These are phyloP conservation scores for Gasterosteus aculeatus DNA, from an alignment of 2,113 vertebrate genomes.

Conservation along the genomic window DNA sequence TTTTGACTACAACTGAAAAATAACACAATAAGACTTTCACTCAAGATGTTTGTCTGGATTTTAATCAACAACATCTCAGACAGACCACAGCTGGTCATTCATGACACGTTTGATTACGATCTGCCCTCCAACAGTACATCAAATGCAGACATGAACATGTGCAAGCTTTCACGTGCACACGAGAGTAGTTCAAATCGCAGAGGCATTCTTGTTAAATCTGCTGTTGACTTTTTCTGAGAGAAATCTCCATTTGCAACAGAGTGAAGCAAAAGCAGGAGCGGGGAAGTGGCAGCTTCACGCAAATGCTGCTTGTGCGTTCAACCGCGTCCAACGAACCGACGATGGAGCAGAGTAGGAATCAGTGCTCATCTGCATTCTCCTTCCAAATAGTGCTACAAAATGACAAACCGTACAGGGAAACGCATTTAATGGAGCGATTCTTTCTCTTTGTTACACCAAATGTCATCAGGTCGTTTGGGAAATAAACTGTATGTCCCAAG, in stretches of 20 bases:
- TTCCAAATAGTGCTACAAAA: not conserved
- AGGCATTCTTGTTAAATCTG: slow-evolving; percentile 72
- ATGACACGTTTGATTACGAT: slow-evolving; percentile 55
- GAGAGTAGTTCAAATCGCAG: slow-evolving; percentile 66
- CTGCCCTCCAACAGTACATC: slow-evolving; percentile 32
- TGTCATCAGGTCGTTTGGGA: slow-evolving; percentile 46
- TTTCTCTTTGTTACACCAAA: slow-evolving; percentile 36
- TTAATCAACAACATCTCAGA: slow-evolving; percentile 50
- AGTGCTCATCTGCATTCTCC: not conserved
- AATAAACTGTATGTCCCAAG: slow-evolving; percentile 29
- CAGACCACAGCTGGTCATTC: slow-evolving; percentile 55
- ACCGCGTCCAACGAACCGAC: slow-evolving; percentile 22
- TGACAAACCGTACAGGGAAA: slow-evolving; percentile 1
- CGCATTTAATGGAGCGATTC: slow-evolving; percentile 23
- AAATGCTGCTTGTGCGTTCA: slow-evolving; percentile 28
- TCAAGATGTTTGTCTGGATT: slow-evolving; percentile 31
- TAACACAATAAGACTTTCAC: not conserved
- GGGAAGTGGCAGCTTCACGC: slow-evolving; percentile 23
- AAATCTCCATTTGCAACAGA: slow-evolving; percentile 50
- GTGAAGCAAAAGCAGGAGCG: slow-evolving; percentile 14
- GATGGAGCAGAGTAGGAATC: slow-evolving; percentile 1
- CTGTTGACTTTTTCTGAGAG: slow-evolving; percentile 64
- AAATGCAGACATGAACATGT: slow-evolving; percentile 43
- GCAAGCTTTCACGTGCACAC: slow-evolving; percentile 7
- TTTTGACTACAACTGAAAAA: slow-evolving; percentile 6